Percentiles rank a stretch among this genome's conserved stretches.
Evolutionary conservation across 30 jellyfish, hydroid and myxozoan genomes (phyloP).

Genomic region (Calvadosia cruxmelitensis): DNA sequence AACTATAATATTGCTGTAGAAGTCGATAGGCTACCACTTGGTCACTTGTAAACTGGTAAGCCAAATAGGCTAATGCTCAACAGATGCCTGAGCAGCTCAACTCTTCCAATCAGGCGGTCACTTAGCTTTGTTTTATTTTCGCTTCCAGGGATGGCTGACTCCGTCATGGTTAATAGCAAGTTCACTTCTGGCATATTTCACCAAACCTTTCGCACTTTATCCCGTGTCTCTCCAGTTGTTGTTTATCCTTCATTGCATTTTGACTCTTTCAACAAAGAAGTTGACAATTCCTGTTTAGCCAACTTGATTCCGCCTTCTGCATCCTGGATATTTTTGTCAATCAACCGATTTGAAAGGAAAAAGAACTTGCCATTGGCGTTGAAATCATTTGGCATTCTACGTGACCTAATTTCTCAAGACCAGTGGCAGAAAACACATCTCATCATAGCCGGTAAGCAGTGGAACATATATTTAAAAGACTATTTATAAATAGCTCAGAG

Average conservation of each 20-base stretch:
- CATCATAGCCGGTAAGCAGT: slow-evolving; percentile 62
- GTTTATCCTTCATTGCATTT: slow-evolving; percentile 64
- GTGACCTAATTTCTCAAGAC: slow-evolving; percentile 22
- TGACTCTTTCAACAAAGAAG: slow-evolving; percentile 19
- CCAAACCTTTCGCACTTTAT: slow-evolving; percentile 43
- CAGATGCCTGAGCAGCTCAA: no score
- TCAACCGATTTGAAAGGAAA: slow-evolving; percentile 84
- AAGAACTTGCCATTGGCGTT: slow-evolving; percentile 69
- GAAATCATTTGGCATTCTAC: slow-evolving; percentile 38
- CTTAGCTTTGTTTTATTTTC: no score
- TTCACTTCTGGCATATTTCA: slow-evolving; percentile 70
- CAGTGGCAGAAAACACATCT: slow-evolving; percentile 52
- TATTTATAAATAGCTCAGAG: no score
- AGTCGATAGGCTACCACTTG: no score
- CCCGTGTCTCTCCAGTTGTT: slow-evolving; percentile 28
- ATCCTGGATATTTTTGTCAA: slow-evolving; percentile 36
- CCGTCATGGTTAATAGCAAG: slow-evolving; percentile 69
- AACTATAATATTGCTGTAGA: no score
- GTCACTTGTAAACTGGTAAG: no score
- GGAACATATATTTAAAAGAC: no score
- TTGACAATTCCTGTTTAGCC: slow-evolving; percentile 11
- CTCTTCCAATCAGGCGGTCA: no score
- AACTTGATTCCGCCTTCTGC: slow-evolving; percentile 53
- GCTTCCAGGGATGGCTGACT: slow-evolving; percentile 76
- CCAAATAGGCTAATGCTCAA: no score